Base-by-base conservation (phyloP, 2,113 vertebrate genomes). In the Neolamprologus devosi region DNA sequence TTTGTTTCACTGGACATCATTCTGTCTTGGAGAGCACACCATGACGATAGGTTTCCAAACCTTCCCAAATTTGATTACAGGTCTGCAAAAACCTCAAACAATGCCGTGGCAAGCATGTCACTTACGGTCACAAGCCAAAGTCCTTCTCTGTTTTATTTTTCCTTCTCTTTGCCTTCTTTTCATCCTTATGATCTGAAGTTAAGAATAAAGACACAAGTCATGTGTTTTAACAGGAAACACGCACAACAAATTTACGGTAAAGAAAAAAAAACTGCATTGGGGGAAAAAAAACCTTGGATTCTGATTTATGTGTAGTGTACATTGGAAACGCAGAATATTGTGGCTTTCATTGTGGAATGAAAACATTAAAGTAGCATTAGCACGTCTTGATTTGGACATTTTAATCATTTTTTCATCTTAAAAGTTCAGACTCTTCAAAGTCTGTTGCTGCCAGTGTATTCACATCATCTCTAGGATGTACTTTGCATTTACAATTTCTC, bases 61-160 rank as follows among this genome's bases (percentile, higher is more conserved):
- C 92, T 92, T 92, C 88, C 93, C 88, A 94, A 95, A 95, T 93
- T 89, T 96, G 94, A 96, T 96, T 96, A 96, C 93, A 94, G 94
- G 90, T 96, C 93, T 95, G 86, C 90, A 93, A 93, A 96, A 96
- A 92, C 95, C 95, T 93, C 95, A 95, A 94, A 96, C 96, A 96
- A 96, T 95, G 93, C 87, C 88, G 87, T 89, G 91, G 94, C 87
- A 85, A 86, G 88, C 90, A 84, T 85, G 93, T 91, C 92, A 90
- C 93, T 90, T 86, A 89, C 42, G 16, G 92, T 92, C 94, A 90
- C 84, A 85, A 88, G 91, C 91, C 93, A 91, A 89, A 89, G 84
- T 87, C 87, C 68, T 54, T 91, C 90, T 90, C 83, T 65, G 51
- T 63, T 85, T 89, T 80, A 70, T 47, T 54, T 79, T 81, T 60